Conservation (phyloP, 2,797 vertebrate species). For the Paramormyrops hopkinsi region DNA sequence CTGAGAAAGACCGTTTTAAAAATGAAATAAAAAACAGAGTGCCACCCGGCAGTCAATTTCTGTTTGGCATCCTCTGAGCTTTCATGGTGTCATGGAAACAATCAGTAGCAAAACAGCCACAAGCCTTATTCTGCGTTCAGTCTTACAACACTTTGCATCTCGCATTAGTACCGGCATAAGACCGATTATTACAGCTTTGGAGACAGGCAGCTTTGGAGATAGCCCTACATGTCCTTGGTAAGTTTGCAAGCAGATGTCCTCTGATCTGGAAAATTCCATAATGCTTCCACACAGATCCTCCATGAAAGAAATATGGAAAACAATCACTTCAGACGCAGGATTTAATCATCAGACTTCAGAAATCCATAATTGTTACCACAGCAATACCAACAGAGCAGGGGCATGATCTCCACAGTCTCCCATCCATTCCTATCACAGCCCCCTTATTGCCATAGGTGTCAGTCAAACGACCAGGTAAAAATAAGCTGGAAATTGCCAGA, state of each 20-base stretch:
- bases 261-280: constrained; percentile 9
- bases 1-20: background rate
- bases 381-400: constrained; percentile 42
- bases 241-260: background rate
- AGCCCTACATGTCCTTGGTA: background rate
- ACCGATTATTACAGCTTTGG: background rate
- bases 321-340: constrained; percentile 56
- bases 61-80: background rate
- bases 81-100: background rate
- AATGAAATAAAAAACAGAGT: background rate
- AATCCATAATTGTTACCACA: constrained; percentile 55
- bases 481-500: background rate
- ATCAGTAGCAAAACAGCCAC: background rate
- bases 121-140: background rate
- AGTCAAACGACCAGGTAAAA: background rate
- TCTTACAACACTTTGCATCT: background rate
- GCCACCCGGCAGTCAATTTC: background rate
- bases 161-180: background rate
- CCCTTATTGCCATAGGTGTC: background rate
- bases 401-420: background rate
- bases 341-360: constrained; percentile 62
- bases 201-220: background rate
- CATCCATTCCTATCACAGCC: background rate
- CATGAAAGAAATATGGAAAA: constrained; percentile 41
- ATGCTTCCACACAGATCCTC: background rate